Conservation (phyloP, 2,888 invertebrate genomes). For the Rhagophthalmus giganteus region DNA sequence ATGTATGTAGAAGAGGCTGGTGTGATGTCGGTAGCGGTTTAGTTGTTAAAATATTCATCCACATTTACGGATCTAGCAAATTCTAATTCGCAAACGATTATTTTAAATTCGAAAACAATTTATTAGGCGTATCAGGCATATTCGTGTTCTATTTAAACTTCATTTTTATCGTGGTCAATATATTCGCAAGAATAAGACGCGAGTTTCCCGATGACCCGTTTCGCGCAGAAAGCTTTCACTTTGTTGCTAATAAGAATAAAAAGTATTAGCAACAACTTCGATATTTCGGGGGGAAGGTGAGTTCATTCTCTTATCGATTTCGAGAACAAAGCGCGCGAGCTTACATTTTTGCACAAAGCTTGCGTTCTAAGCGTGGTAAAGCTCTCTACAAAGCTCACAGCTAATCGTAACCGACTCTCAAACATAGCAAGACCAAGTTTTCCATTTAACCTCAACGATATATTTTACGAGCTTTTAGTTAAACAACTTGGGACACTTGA, state of each 20-base stretch:
- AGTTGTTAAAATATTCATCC: conserved; percentile 34
- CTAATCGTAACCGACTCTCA: conserved; percentile 34
- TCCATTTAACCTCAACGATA: conserved; percentile 44
- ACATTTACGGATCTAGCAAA: conserved; percentile 19
- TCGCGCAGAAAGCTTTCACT: conserved; percentile 11
- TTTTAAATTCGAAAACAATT: neutral
- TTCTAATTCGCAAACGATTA: conserved; percentile 8
- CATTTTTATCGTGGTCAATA: neutral
- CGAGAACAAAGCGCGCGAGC: conserved; percentile 21
- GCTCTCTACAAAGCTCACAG: conserved; percentile 32
- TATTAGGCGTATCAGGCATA: too few species aligned
- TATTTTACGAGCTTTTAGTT: conserved; percentile 48
- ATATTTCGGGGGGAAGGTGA: conserved; percentile 16
- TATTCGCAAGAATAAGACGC: too few species aligned
- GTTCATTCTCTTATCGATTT: conserved; percentile 28
- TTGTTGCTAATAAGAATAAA: conserved; percentile 16
- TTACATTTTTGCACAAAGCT: conserved; percentile 30
- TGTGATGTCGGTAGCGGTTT: conserved; percentile 35
- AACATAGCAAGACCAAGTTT: conserved; percentile 35
- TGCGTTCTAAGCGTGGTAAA: conserved; percentile 26
- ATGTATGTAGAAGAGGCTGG: conserved; percentile 34
- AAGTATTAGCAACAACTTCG: conserved; percentile 14
- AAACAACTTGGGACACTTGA: conserved; percentile 45
- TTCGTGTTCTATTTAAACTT: too few species aligned
- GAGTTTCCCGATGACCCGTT: too few species aligned